Conservation (phyloP, 2,888 invertebrate species). For the Callinectes sapidus region DNA sequence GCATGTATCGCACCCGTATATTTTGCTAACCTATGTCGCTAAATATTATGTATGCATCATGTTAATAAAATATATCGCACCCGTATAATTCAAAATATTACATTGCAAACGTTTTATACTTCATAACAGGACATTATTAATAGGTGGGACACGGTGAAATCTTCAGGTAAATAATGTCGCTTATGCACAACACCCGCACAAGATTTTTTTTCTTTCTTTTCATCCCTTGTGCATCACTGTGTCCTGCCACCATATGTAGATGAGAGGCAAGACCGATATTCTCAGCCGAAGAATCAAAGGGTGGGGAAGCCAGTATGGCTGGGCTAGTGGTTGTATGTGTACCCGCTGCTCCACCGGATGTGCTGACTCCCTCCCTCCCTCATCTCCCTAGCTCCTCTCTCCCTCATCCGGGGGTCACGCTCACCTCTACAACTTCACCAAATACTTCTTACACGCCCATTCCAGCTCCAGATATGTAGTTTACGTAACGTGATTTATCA, state of each 20-base stretch:
- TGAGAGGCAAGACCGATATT: neutral
- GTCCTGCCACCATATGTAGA: neutral
- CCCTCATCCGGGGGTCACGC: conserved; percentile 20
- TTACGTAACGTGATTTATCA: neutral
- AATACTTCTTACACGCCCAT: neutral
- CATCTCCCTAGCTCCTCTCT: neutral
- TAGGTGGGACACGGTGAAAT: neutral
- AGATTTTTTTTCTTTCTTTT: neutral
- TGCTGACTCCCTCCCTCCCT: conserved; percentile 18
- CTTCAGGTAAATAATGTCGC: neutral
- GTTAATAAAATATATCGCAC: neutral
- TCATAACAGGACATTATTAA: neutral
- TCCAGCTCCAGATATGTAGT: neutral
- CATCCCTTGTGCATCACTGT: neutral
- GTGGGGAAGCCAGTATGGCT: neutral
- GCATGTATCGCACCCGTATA: neutral
- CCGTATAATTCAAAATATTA: neutral
- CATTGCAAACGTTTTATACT: neutral
- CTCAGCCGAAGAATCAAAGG: neutral
- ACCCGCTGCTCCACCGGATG: conserved; percentile 15
- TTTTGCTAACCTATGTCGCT: too few relatives aligned
- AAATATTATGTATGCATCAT: neutral
- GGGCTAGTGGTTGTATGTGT: neutral
- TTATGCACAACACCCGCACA: neutral
- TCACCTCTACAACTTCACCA: conserved; percentile 13